A percentile compares a stretch with the other conserved stretches of the same genome.
phyloP scores from a whole-genome alignment of 2,797 vertebrate genomes.

The Orestias chungarensis region DNA sequence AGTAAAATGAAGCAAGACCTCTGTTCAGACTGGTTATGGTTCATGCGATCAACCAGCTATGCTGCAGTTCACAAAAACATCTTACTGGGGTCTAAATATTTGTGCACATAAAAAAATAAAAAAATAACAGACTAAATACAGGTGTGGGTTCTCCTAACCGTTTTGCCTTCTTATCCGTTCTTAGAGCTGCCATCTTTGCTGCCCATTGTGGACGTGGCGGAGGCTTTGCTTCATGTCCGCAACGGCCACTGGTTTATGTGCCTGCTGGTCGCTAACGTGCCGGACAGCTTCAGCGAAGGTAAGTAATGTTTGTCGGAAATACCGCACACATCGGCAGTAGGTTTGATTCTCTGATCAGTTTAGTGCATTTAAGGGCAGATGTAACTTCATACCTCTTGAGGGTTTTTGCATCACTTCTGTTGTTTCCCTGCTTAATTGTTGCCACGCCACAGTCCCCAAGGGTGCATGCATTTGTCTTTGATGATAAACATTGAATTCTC shows the following conservation, averaged over 20 bases:
- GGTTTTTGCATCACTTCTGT: slow-evolving; percentile 13
- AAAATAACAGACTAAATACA: not conserved
- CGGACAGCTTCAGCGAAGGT: slow-evolving; percentile 99
- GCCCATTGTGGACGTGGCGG: slow-evolving; percentile 95
- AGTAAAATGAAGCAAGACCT: too few species aligned
- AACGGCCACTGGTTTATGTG: slow-evolving; percentile 99
- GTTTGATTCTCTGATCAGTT: slow-evolving; percentile 20
- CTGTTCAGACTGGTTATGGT: too few species aligned
- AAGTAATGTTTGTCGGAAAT: slow-evolving; percentile 36
- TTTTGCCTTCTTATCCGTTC: not conserved
- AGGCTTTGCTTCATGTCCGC: slow-evolving; percentile 93
- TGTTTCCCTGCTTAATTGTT: slow-evolving; percentile 27
- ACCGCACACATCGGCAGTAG: slow-evolving; percentile 19
- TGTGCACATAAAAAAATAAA: not conserved
- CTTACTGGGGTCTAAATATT: not conserved
- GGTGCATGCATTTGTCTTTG: slow-evolving; percentile 45
- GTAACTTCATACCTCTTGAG: not conserved
- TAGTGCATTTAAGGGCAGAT: slow-evolving; percentile 17
- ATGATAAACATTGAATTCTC: slow-evolving; percentile 54
- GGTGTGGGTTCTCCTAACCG: not conserved
- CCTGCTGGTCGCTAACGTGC: slow-evolving; percentile 96
- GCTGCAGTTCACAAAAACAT: too few species aligned
- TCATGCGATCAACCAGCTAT: too few species aligned
- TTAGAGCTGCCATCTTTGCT: slow-evolving; percentile 92
- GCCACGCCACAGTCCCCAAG: slow-evolving; percentile 15